Base-by-base conservation (phyloP, 1,140 invertebrate genomes). In the Drosophila cardini region DNA sequence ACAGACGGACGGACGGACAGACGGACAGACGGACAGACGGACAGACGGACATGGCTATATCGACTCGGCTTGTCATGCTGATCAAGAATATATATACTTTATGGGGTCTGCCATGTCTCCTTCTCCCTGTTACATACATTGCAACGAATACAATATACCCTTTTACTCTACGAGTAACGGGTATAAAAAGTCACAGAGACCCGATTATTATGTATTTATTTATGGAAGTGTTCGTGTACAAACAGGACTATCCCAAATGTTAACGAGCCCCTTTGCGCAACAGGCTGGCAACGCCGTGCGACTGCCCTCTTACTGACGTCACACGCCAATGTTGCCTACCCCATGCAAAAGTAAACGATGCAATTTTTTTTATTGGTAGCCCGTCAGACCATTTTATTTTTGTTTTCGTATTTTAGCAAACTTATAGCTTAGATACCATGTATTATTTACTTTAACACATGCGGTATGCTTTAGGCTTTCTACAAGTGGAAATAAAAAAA, bases 371-470 rank as follows among this genome's bases (percentile, higher is more conserved):
- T 32, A 58, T 58, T 62, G 53, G 57, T n/a, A 16, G 69, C 58
- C 56, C 56, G 15, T 40, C 18, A 36, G 38, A 52, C 13, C 16
- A 45, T 72, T 45, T 67, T 46, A 56, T 65, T 84, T 52, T 56
- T 60, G 7, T 34, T 50, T 32, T 43, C 76, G 62, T 85, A 61
- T 67, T 84, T 75, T 74, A 80, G 81, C 64, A 84, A 84, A 84
- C 80, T 73, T 80, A 64, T 78, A 85, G 81, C 64, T 64, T 85
- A 78, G 55, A 72, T 67, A 72, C 53, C 45, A 68, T 63, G 36
- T 50, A 81, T 62, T 69, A 75, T 68, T 46, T 52, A 62, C 34
- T 61, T 45, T 67, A 72, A 72, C 50, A 58, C 70, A 42, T 50
- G 74, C 56, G 56, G 52, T 65, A 56, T 50, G 18, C 60, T 34